Evolutionary conservation across 2,888 invertebrate genomes (phyloP), one percentile per base, ranked within the genome.

Genomic region (Troglohyphantes excavatus): DNA sequence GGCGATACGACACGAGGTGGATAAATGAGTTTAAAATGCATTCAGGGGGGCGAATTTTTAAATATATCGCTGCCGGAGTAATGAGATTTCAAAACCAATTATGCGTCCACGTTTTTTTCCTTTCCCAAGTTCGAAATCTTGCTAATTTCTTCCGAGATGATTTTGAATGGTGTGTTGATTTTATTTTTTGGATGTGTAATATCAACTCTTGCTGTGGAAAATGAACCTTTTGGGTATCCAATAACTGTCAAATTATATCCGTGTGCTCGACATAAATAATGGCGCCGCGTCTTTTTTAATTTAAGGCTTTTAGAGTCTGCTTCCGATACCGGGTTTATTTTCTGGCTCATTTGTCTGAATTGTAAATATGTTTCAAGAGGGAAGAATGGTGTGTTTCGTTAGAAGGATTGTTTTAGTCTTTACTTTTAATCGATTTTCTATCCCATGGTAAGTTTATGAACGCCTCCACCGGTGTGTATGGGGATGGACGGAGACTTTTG

Each of bases 1-100:
- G 65, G 7, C 23, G 65, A 17, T 29, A n/a, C 21, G 19, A 23
- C 27, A 26, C 11, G 33, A 5, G n/a, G 65, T 33, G 11, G 63
- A 43, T 78, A 65, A 78, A 43, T 78, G 63, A 21, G 27, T 27
- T 73, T 53, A 53, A 73, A 53, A 76, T 76, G 17, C 17, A 63
- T 61, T 76, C 39, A 19, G 7, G 13, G 6, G 29, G 11, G 19
- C 13, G 63, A 27, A 63, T 76, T 76, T 59, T 59, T 59, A 29
- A 75, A 75, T 61, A 75, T 61, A 76, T 19, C 19, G 59, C 59
- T 75, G 11, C 9, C 13, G 39, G 7, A 19, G 53, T 29, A 75
- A 59, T 75, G 59, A 29, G 43, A 70, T 70, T 70, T 43, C 13
- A 23, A 70, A 70, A 19, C 43, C 13, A 70, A 53, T 53, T 53